These are phyloP conservation scores for Rhingia campestris DNA, from an alignment of 2,888 invertebrate genomes.

Conservation along the genomic window DNA sequence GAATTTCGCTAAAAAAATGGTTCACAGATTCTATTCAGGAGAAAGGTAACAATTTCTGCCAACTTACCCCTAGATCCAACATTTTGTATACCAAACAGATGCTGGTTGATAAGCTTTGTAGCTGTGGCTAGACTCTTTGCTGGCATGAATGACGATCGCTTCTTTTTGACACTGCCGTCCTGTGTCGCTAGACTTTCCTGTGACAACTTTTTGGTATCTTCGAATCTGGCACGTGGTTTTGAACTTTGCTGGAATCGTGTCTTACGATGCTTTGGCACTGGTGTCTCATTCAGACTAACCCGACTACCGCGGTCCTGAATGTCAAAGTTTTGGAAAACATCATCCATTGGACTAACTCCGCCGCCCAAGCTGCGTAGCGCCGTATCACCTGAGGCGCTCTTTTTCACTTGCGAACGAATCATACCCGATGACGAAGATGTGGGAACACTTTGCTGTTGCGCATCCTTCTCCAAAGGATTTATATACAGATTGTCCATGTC, in stretches of 20 bases:
- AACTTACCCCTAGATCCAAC: slow-evolving; percentile 81
- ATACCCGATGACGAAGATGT: slow-evolving; percentile 81
- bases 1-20: slow-evolving; percentile 80
- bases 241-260: slow-evolving; percentile 91
- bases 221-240: slow-evolving; percentile 81
- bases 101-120: slow-evolving; percentile 89
- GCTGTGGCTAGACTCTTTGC: slow-evolving; percentile 88
- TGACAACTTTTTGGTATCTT: slow-evolving; percentile 83
- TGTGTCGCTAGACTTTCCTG: slow-evolving; percentile 83
- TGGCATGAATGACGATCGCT: slow-evolving; percentile 85
- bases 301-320: slow-evolving; percentile 83
- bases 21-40: slow-evolving; percentile 50
- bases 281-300: slow-evolving; percentile 86
- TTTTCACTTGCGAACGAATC: slow-evolving; percentile 87
- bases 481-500: slow-evolving; percentile 94
- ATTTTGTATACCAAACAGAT: slow-evolving; percentile 87
- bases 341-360: slow-evolving; percentile 85
- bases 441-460: slow-evolving; percentile 72
- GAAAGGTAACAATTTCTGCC: neutral
- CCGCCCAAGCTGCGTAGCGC: slow-evolving; percentile 86
- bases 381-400: slow-evolving; percentile 91
- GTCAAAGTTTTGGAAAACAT: slow-evolving; percentile 84
- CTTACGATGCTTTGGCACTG: slow-evolving; percentile 91
- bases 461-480: slow-evolving; percentile 90
- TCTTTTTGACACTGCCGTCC: slow-evolving; percentile 80